A percentile compares a stretch with the other conserved stretches of the same genome.
phyloP scores from a whole-genome alignment of 2,888 invertebrate genomes.

The Melolontha melolontha region DNA sequence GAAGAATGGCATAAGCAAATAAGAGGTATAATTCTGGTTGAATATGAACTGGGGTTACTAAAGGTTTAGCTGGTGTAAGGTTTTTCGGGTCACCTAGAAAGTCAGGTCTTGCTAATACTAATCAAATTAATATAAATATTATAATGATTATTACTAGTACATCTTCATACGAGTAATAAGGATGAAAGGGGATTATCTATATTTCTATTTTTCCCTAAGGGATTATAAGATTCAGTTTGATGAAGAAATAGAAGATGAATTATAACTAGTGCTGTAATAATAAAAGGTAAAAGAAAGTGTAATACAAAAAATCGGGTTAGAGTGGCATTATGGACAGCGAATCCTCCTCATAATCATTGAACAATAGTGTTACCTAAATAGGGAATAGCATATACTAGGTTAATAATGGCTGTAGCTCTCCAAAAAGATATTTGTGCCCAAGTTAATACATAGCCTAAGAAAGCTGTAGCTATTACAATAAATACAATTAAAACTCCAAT shows the following conservation, averaged over 20 bases:
- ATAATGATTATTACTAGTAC: constrained; percentile 72
- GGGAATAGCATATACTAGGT: constrained; percentile 78
- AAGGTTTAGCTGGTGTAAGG: constrained; percentile 76
- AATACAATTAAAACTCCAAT: no score
- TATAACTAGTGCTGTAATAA: constrained; percentile 72
- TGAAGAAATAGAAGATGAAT: constrained; percentile 76
- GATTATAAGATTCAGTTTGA: constrained; percentile 77
- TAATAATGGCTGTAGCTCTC: constrained; percentile 85
- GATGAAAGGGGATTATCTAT: constrained; percentile 76
- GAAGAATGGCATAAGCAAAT: constrained; percentile 85
- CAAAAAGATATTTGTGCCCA: constrained; percentile 88
- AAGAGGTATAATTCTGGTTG: constrained; percentile 89
- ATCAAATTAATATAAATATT: constrained; percentile 67
- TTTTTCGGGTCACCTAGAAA: constrained; percentile 79
- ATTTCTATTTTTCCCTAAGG: constrained; percentile 74
- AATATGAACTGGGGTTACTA: constrained; percentile 79
- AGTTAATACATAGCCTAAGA: constrained; percentile 82
- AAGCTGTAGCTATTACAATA: constrained; percentile 77
- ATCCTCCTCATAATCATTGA: constrained; percentile 82
- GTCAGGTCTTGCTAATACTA: constrained; percentile 71
- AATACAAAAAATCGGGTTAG: constrained; percentile 82
- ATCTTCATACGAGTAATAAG: constrained; percentile 73
- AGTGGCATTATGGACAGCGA: constrained; percentile 79
- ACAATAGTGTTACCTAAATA: constrained; percentile 74
- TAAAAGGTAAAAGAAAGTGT: constrained; percentile 78